phyloP scores from a whole-genome alignment of 2,797 vertebrate genomes.

The Malacoraja senta region DNA sequence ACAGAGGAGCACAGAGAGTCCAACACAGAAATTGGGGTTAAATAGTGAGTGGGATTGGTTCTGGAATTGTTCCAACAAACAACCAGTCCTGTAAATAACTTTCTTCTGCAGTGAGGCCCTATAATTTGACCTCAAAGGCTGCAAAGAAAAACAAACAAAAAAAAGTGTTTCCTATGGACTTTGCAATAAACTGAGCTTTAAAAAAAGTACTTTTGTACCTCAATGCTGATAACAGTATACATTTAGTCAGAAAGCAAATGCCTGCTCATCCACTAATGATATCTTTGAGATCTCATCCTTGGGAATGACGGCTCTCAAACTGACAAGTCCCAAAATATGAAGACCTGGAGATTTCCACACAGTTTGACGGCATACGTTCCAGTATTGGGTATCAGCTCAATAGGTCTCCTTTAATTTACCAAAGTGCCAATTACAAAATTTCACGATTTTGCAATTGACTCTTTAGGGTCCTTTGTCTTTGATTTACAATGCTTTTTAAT shows the following conservation, averaged over 20 bases:
- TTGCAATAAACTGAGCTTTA: neutral
- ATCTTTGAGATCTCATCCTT: neutral
- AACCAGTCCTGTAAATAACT: neutral
- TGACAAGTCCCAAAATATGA: too few species aligned
- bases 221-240: neutral
- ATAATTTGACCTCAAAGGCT: neutral
- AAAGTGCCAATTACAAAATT: too few species aligned
- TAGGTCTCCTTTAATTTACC: too few species aligned
- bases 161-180: neutral
- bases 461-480: too few species aligned
- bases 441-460: too few species aligned
- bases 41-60: neutral
- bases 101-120: neutral
- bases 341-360: too few species aligned
- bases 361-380: too few species aligned
- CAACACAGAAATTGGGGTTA: neutral
- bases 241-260: too few species aligned
- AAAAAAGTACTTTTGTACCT: neutral
- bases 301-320: neutral
- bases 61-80: neutral
- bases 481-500: too few species aligned
- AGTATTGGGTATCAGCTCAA: too few species aligned
- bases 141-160: neutral
- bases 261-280: neutral
- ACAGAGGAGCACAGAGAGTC: neutral